Base-by-base conservation (phyloP, 2,797 vertebrate genomes). In the Lagocephalus sceleratus region DNA sequence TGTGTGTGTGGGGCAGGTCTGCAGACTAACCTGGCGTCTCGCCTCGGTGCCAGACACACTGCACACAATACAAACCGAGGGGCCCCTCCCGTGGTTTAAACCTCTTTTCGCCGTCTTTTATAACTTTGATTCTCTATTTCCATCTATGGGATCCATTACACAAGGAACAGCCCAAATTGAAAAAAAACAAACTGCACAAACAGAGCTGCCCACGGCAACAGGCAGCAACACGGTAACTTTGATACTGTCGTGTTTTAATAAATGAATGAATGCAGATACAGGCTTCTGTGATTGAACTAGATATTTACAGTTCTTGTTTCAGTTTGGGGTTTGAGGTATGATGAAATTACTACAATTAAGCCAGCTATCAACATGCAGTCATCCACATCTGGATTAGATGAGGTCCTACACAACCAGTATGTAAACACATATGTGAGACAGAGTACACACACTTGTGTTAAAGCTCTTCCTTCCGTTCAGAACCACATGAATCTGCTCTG, bases 21-120 rank as follows among this genome's bases (percentile, higher is more conserved):
- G 23, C 65, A 81, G 74, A 72, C 79, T 68, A 60, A 82, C 69
- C 75, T 85, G 85, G 83, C 84, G 81, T 87, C 85, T 78, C 62
- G 68, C 73, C 57, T 57, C 11, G 39, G 67, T 76, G 74, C 72
- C 79, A 86, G 75, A 80, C 78, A 65, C 69, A 66, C 68, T 17
- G 2, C 66, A 77, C 64, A 83, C 79, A 87, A 80, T 77, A 67
- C 77, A 67, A 73, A 80, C 55, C 63, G 75, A 71, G 57, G 47
- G 67, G 60, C 68, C 73, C 54, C 57, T 75, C 74, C 82, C 76
- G 73, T 69, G 80, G 76, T 80, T 87, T 81, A 79, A 84, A 41
- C 69, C 72, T 65, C 80, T 82, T 83, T 70, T 77, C 54, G 69
- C 64, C 56, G 56, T 68, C 64, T 69, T 71, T 71, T 72, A 65